Evolutionary conservation across 2,888 invertebrate genomes (phyloP).

Genomic region (Mechanitis messenoides): DNA sequence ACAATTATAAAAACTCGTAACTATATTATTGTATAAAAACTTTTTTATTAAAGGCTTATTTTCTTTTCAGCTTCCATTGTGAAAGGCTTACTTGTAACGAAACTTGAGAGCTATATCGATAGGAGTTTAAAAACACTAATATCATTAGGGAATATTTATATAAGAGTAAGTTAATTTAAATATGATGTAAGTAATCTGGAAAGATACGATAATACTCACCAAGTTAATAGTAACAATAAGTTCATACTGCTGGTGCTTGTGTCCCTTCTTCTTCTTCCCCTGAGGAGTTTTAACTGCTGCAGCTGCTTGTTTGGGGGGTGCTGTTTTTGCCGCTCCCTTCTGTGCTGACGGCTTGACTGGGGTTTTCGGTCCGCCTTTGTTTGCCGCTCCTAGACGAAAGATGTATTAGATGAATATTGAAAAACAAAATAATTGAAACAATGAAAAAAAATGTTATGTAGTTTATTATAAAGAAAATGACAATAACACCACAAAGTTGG

Average conservation of each 20-base stretch:
- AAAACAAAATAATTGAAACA: no score
- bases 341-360: slow-evolving; percentile 83
- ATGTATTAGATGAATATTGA: background rate
- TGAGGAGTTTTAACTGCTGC: slow-evolving; percentile 77
- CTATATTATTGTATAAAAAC: no score
- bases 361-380: slow-evolving; percentile 79
- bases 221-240: slow-evolving; percentile 88
- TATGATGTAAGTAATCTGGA: background rate
- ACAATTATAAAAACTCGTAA: no score
- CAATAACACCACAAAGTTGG: no score
- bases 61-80: background rate
- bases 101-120: no score
- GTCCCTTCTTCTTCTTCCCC: slow-evolving; percentile 85
- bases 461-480: background rate
- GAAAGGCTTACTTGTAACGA: no score
- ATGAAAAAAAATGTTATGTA: slow-evolving; percentile 23
- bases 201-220: slow-evolving; percentile 71
- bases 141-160: no score
- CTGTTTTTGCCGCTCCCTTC: slow-evolving; percentile 84
- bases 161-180: background rate
- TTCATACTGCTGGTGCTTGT: slow-evolving; percentile 88
- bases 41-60: slow-evolving; percentile 3
- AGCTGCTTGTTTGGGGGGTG: slow-evolving; percentile 78
- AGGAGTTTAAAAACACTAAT: no score
- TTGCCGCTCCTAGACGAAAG: slow-evolving; percentile 48